These are phyloP conservation scores for Sardina pilchardus DNA, from an alignment of 2,113 vertebrate genomes.

Conservation along the genomic window DNA sequence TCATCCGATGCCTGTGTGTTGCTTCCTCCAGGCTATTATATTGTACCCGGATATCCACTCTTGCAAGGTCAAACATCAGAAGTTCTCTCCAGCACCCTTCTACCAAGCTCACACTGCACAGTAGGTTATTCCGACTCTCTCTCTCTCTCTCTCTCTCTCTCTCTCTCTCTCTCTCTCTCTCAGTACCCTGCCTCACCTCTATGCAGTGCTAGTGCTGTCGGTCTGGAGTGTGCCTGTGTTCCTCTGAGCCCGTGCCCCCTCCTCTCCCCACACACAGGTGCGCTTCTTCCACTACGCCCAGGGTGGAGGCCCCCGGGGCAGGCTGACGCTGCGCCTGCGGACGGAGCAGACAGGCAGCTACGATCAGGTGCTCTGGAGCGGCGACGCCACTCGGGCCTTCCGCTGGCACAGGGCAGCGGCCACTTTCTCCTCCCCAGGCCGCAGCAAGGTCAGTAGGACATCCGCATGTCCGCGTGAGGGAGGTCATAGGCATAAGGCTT, in stretches of 20 bases:
- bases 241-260: too few relatives aligned
- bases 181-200: background rate
- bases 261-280: constrained; percentile 51
- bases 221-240: too few relatives aligned
- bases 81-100: constrained; percentile 67
- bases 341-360: constrained; percentile 39
- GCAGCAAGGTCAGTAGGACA: constrained; percentile 61
- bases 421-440: constrained; percentile 59
- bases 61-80: constrained; percentile 54
- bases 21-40: constrained; percentile 62
- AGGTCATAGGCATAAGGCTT: background rate
- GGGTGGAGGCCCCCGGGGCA: constrained; percentile 36
- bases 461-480: background rate
- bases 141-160: too few relatives aligned
- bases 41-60: constrained; percentile 53
- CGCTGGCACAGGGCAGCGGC: constrained; percentile 68
- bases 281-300: constrained; percentile 68
- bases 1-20: background rate
- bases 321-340: constrained; percentile 55
- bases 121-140: constrained; percentile 54
- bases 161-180: constrained; percentile 33
- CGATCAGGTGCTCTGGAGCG: constrained; percentile 61
- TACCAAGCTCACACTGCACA: constrained; percentile 66
- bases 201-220: background rate
- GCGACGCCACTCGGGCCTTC: constrained; percentile 48